Conservation (phyloP, 2,888 invertebrate genomes). For the Sialis fuliginosa region DNA sequence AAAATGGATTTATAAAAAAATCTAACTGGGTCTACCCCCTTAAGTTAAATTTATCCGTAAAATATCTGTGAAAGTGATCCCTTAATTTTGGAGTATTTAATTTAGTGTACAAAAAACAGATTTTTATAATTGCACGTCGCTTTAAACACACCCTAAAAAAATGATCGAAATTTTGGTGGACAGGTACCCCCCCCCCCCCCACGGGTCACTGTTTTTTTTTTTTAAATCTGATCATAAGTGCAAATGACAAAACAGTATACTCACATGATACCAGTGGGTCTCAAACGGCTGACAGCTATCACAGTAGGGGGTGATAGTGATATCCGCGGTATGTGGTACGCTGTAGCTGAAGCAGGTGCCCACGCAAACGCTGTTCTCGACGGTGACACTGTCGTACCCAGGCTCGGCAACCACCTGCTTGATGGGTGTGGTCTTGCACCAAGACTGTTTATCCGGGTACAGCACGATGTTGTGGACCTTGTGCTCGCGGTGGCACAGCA, state of each 20-base stretch:
- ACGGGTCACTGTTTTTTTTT: too few relatives aligned
- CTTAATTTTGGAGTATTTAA: too few relatives aligned
- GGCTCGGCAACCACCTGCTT: slow-evolving; percentile 49
- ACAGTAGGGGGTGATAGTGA: slow-evolving; percentile 43
- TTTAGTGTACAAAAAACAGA: too few relatives aligned
- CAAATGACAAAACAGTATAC: slow-evolving; percentile 10
- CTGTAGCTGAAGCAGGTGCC: slow-evolving; percentile 55
- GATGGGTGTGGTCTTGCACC: slow-evolving; percentile 50
- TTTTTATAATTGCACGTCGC: too few relatives aligned
- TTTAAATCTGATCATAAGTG: not conserved
- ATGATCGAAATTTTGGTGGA: too few relatives aligned
- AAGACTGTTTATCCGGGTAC: slow-evolving; percentile 50
- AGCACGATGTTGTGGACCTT: slow-evolving; percentile 52
- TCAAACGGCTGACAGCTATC: slow-evolving; percentile 49
- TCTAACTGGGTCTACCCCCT: too few relatives aligned
- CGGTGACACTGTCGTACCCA: slow-evolving; percentile 41
- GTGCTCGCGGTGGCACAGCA: slow-evolving; percentile 2
- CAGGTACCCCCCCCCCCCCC: too few relatives aligned
- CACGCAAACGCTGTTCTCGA: slow-evolving; percentile 53
- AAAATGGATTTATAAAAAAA: too few relatives aligned
- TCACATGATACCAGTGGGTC: slow-evolving; percentile 45
- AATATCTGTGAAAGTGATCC: too few relatives aligned
- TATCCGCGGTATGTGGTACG: slow-evolving; percentile 48
- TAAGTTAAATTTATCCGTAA: too few relatives aligned
- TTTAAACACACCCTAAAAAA: too few relatives aligned